phyloP scores from a whole-genome alignment of 1,140 invertebrate genomes.

The Heliconius hermathena region DNA sequence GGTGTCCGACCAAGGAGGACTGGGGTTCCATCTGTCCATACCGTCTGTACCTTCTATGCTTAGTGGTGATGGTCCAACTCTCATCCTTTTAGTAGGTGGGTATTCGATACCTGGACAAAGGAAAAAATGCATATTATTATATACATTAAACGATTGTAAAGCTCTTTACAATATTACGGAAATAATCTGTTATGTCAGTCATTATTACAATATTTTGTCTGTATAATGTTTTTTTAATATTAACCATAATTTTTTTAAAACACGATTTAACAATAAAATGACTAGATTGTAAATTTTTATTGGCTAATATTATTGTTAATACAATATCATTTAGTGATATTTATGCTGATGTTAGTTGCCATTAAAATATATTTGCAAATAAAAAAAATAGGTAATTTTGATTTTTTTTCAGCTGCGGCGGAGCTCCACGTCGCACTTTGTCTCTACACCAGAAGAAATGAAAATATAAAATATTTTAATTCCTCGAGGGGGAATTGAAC shows the following conservation, averaged over 20 bases:
- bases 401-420: neutral
- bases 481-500: neutral
- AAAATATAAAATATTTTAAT: neutral
- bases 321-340: neutral
- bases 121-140: neutral
- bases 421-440: neutral
- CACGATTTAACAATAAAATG: conserved; percentile 13
- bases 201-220: neutral
- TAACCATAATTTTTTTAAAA: neutral
- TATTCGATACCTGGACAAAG: conserved; percentile 62
- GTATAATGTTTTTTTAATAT: neutral
- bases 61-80: conserved; percentile 54
- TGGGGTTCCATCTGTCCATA: conserved; percentile 91
- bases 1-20: conserved; percentile 90
- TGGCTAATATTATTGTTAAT: neutral
- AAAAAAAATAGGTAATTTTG: no score
- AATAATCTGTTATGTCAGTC: neutral
- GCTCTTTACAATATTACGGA: neutral
- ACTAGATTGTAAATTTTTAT: neutral
- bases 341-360: neutral
- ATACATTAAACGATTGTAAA: neutral
- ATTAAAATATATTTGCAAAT: neutral
- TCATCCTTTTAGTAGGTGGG: conserved; percentile 69
- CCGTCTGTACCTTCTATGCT: conserved; percentile 84
- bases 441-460: neutral